Conservation (phyloP, 37 sponge, comb jelly and placozoan genomes). For the Spongia lamella region DNA sequence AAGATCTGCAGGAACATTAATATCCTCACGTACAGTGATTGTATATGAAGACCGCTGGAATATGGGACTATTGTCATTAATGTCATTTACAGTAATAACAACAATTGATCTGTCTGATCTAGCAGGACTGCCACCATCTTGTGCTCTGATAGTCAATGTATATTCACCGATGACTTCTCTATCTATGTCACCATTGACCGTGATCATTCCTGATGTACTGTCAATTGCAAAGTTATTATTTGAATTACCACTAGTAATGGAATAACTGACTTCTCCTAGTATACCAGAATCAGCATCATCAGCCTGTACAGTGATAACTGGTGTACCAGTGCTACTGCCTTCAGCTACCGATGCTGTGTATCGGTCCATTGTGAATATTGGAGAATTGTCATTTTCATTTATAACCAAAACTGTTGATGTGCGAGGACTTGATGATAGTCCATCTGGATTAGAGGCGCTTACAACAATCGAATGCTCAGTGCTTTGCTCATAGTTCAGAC, state of each 20-base stretch:
- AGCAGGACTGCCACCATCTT: constrained; percentile 41
- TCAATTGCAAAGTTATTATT: constrained; percentile 37
- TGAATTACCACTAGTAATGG: constrained; percentile 8
- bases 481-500: constrained; percentile 55
- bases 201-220: constrained; percentile 29
- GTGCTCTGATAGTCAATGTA: background rate
- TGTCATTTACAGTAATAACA: constrained; percentile 27
- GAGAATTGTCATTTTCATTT: constrained; percentile 64
- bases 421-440: background rate
- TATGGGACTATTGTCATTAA: constrained; percentile 50
- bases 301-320: constrained; percentile 7
- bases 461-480: constrained; percentile 30
- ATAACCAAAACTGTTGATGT: constrained; percentile 25
- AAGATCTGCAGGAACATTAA: constrained; percentile 15
- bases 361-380: constrained; percentile 23
- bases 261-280: constrained; percentile 22
- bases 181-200: constrained; percentile 28
- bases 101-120: background rate
- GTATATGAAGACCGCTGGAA: constrained; percentile 14
- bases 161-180: constrained; percentile 26
- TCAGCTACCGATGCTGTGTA: constrained; percentile 13
- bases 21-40: constrained; percentile 20
- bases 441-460: constrained; percentile 36
- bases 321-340: background rate
- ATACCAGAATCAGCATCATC: constrained; percentile 48